Evolutionary conservation across 2,113 vertebrate genomes (phyloP), one percentile per base, ranked within the genome.

Genomic region (Eleginops maclovinus): DNA sequence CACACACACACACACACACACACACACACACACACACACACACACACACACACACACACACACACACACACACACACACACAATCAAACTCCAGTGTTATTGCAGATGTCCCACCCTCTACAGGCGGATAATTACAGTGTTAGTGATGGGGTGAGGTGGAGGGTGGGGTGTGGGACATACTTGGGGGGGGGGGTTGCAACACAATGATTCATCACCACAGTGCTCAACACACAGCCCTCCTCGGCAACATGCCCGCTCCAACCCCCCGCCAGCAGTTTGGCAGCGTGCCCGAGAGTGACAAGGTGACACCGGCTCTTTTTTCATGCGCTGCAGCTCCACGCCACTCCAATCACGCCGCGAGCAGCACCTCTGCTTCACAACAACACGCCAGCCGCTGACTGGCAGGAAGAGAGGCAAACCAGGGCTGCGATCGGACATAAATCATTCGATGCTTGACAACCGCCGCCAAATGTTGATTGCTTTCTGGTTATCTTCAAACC

Each of bases 241-340:
- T 86, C 84, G 75, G 81, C 89, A 88, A 71, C 87, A 72, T 46
- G 81, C 90, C 87, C 60, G n/a, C 84, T 71, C 85, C 87, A 72
- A 53, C 83, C 86, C 85, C 89, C 90, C 67, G 54, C 79, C 87
- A 75, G 82, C 85, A 84, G 81, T 87, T 91, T 93, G 93, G 93
- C 93, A 54, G 71, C n/a, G 0, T 76, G 93, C 93, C 91, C 81
- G 28, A 85, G 85, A 92, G 89, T 93, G 91, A 93, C 93, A 93
- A 93, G 93, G 93, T 93, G 93, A 93, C 93, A 93, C 93, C 24
- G 81, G 79, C 85, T 88, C 84, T 87, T 88, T 87, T 85, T 88
- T 84, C 78, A 78, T 79, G 89, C 74, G 73, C 81, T 64, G 79
- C 87, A 84, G 85, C 83, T 87, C 86, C 82, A 83, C 31, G 68